Conservation (phyloP, 2,113 vertebrate species). For the Lepisosteus oculatus region DNA sequence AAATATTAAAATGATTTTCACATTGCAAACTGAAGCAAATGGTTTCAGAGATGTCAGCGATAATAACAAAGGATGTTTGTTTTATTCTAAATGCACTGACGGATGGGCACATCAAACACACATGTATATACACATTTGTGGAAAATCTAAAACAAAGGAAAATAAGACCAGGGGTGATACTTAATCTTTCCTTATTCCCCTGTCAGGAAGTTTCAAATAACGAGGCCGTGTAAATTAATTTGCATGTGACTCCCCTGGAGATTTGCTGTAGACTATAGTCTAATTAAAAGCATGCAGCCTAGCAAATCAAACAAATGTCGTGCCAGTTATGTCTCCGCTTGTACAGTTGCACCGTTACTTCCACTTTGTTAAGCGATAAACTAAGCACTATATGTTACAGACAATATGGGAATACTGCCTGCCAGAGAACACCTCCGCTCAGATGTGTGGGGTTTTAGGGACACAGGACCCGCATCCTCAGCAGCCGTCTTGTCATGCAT, state of each 20-base stretch:
- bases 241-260: conserved; percentile 25
- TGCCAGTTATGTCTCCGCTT: background rate
- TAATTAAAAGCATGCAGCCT: conserved; percentile 3
- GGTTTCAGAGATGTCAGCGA: conserved; percentile 7
- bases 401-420: conserved; percentile 37
- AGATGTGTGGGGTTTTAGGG: conserved; percentile 63
- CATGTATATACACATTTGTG: background rate
- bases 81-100: background rate
- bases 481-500: conserved; percentile 44
- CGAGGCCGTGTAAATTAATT: conserved; percentile 33
- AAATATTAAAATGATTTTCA: conserved; percentile 50
- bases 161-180: conserved; percentile 43
- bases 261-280: conserved; percentile 1
- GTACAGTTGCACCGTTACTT: background rate
- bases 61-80: background rate
- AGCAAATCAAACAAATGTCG: background rate
- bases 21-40: background rate
- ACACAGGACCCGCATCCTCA: conserved; percentile 69
- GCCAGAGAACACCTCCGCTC: conserved; percentile 43
- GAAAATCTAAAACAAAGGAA: conserved; percentile 27
- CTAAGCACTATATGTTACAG: conserved; percentile 50
- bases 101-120: conserved; percentile 3
- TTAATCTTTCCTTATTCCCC: conserved; percentile 22
- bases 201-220: conserved; percentile 42
- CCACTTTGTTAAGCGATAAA: background rate